Evolutionary conservation across 35 echinoderm and acorn worm genomes (phyloP).

Genomic region (Apostichopus californicus): DNA sequence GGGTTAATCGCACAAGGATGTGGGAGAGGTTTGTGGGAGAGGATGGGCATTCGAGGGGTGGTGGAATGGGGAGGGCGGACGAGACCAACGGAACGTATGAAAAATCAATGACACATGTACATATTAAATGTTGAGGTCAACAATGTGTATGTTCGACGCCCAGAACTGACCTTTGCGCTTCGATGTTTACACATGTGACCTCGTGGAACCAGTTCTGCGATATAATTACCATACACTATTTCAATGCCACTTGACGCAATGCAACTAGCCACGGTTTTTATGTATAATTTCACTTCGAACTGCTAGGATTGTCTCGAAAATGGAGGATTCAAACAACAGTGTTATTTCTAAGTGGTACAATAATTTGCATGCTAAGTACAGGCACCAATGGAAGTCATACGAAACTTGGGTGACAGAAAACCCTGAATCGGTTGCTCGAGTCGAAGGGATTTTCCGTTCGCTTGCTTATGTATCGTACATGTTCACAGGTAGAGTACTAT

Average conservation of each 20-base stretch:
- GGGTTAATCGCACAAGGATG: too few relatives aligned
- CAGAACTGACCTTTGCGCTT: not conserved
- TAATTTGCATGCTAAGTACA: constrained; percentile 36
- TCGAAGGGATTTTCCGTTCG: constrained; percentile 43
- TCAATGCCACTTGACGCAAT: not conserved
- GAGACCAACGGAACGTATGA: too few relatives aligned
- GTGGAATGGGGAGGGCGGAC: too few relatives aligned
- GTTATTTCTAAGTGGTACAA: constrained; percentile 30
- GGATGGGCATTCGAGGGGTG: too few relatives aligned
- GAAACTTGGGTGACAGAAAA: constrained; percentile 58
- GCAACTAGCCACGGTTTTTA: not conserved
- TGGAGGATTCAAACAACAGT: constrained; percentile 22
- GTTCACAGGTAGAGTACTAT: constrained; percentile 40
- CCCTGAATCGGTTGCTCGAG: constrained; percentile 39
- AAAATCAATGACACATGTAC: too few relatives aligned
- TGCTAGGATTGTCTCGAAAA: not conserved
- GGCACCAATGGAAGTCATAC: constrained; percentile 39
- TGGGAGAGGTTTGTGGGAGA: too few relatives aligned
- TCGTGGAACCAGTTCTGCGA: not conserved
- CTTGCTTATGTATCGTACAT: constrained; percentile 52
- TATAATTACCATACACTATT: not conserved
- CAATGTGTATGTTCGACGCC: too few relatives aligned
- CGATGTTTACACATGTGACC: not conserved
- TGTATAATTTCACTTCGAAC: not conserved
- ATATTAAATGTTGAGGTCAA: too few relatives aligned